Evolutionary conservation across 1,140 invertebrate genomes (phyloP).

Genomic region (Drosophila jambulina): DNA sequence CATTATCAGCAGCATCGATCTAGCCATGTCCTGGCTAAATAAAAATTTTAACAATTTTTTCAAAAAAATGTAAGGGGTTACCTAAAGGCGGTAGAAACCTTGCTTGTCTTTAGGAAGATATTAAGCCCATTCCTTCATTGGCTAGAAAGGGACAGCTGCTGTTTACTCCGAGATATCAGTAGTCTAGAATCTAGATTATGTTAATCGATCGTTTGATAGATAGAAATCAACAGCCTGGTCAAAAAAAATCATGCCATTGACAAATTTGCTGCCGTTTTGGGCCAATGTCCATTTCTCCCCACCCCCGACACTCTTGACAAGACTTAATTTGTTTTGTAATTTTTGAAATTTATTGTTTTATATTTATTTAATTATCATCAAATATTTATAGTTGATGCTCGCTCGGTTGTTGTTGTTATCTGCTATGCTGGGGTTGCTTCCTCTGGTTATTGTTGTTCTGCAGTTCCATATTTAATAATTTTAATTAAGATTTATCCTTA

Average conservation of each 20-base stretch:
- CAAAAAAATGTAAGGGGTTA: too few relatives aligned
- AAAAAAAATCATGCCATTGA: too few relatives aligned
- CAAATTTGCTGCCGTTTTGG: too few relatives aligned
- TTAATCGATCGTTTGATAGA: too few relatives aligned
- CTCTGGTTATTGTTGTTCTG: conserved; percentile 59
- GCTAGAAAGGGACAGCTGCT: neutral
- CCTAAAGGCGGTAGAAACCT: too few relatives aligned
- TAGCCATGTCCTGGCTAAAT: too few relatives aligned
- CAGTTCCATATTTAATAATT: conserved; percentile 50
- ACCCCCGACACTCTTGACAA: neutral
- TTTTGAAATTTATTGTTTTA: conserved; percentile 77
- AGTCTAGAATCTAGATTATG: too few relatives aligned
- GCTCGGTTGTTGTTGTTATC: conserved; percentile 57
- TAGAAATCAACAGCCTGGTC: too few relatives aligned
- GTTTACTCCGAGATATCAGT: neutral
- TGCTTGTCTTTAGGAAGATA: too few relatives aligned
- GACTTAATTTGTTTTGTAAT: conserved; percentile 44
- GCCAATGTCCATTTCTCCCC: too few relatives aligned
- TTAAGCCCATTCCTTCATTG: neutral
- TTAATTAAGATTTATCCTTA: conserved; percentile 81
- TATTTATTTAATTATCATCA: conserved; percentile 64
- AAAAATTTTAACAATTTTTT: too few relatives aligned
- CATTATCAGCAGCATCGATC: too few relatives aligned
- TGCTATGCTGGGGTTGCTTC: conserved; percentile 69
- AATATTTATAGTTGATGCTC: conserved; percentile 69